These are phyloP conservation scores for Malthinus flaveolus DNA, from an alignment of 2,888 invertebrate species.

Conservation along the genomic window DNA sequence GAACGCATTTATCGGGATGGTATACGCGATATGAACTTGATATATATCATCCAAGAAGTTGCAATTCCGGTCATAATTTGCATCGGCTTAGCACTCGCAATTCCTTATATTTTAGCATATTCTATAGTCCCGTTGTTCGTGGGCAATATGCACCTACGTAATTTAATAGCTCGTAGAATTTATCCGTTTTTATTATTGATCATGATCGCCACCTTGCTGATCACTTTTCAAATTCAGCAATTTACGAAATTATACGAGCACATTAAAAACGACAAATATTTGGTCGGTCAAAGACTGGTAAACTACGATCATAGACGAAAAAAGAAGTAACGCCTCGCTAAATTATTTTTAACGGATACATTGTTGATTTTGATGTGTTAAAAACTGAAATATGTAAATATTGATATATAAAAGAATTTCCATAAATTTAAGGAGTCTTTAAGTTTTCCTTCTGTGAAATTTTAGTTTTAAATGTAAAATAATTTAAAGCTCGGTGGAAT, in stretches of 20 bases:
- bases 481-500: too few relatives aligned
- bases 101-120: slow-evolving; percentile 91
- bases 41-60: slow-evolving; percentile 80
- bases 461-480: too few relatives aligned
- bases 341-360: too few relatives aligned
- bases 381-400: too few relatives aligned
- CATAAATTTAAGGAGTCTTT: too few relatives aligned
- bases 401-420: too few relatives aligned
- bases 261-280: slow-evolving; percentile 98
- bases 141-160: slow-evolving; percentile 66
- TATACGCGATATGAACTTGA: slow-evolving; percentile 87
- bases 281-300: slow-evolving; percentile 94
- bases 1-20: slow-evolving; percentile 95
- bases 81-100: slow-evolving; percentile 85
- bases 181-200: slow-evolving; percentile 87
- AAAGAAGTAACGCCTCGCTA: slow-evolving; percentile 41
- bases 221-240: slow-evolving; percentile 87
- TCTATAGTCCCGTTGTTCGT: slow-evolving; percentile 72
- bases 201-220: slow-evolving; percentile 67
- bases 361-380: too few relatives aligned
- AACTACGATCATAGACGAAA: slow-evolving; percentile 91
- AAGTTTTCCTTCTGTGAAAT: too few relatives aligned
- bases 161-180: slow-evolving; percentile 79
- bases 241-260: slow-evolving; percentile 94
- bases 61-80: slow-evolving; percentile 88